Conservation (phyloP, 2,888 invertebrate genomes). For the Odontothrips loti region DNA sequence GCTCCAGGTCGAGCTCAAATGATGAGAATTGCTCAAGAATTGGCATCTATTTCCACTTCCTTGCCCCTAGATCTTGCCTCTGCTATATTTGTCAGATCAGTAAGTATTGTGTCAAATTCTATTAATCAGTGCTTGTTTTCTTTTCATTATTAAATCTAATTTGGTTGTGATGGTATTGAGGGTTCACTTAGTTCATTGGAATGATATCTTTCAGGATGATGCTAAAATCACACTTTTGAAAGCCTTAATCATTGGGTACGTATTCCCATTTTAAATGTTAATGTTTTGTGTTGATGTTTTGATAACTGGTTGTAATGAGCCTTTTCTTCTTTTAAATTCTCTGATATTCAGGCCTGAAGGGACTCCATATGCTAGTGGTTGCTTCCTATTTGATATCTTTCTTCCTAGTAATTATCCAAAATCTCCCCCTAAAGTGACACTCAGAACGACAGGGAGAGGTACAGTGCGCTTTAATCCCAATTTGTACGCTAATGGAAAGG, state of each 20-base stretch:
- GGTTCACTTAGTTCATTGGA: neutral
- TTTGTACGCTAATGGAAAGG: slow-evolving; percentile 36
- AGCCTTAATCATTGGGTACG: slow-evolving; percentile 39
- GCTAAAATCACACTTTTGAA: slow-evolving; percentile 37
- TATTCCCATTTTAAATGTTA: neutral
- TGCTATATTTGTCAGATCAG: slow-evolving; percentile 38
- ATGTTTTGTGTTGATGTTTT: neutral
- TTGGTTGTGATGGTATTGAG: too few relatives aligned
- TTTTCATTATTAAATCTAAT: too few relatives aligned
- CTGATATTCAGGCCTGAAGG: neutral
- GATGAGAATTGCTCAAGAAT: slow-evolving; percentile 37
- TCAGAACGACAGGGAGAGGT: slow-evolving; percentile 37
- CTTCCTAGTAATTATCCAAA: slow-evolving; percentile 35
- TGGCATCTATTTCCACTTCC: slow-evolving; percentile 37
- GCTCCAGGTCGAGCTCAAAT: slow-evolving; percentile 29
- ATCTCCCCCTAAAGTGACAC: slow-evolving; percentile 35
- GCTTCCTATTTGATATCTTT: slow-evolving; percentile 17
- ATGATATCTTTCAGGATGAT: slow-evolving; percentile 32
- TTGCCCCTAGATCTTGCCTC: slow-evolving; percentile 38
- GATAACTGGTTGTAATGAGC: neutral
- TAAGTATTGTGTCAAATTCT: neutral
- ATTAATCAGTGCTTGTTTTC: neutral
- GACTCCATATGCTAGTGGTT: neutral
- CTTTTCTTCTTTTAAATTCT: neutral
- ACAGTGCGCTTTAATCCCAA: slow-evolving; percentile 37